These are phyloP conservation scores for Bolinopsis microptera DNA, from an alignment of 37 sponge, comb jelly and placozoan species.

Conservation along the genomic window DNA sequence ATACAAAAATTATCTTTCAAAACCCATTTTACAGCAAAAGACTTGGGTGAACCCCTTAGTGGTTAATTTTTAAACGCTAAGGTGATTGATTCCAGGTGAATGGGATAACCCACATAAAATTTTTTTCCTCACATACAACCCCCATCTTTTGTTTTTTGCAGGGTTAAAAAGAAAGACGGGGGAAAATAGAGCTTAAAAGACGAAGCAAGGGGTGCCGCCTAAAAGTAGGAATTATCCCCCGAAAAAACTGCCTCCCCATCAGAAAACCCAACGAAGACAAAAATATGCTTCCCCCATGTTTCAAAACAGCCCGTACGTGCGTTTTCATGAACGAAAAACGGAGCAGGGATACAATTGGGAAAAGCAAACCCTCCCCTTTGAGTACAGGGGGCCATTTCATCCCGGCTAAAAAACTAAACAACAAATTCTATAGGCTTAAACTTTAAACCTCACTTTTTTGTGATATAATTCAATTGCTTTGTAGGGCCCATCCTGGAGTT, in stretches of 20 bases:
- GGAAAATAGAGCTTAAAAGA: background rate
- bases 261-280: background rate
- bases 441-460: background rate
- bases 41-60: background rate
- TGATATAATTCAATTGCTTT: background rate
- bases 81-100: background rate
- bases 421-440: background rate
- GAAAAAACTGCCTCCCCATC: background rate
- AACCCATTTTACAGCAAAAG: background rate
- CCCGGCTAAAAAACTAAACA: background rate
- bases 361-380: background rate
- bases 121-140: background rate
- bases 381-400: background rate
- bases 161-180: background rate
- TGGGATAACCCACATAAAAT: no score
- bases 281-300: background rate
- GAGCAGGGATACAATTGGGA: background rate
- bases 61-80: background rate
- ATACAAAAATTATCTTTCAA: background rate
- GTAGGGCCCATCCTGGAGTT: background rate
- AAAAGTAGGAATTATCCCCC: slow-evolving; percentile 2
- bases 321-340: background rate
- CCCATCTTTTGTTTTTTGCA: background rate
- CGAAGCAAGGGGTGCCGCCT: slow-evolving; percentile 8
- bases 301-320: background rate